Evolutionary conservation across 2,888 invertebrate species (phyloP).

Genomic region (Ceratothoa steindachneri): DNA sequence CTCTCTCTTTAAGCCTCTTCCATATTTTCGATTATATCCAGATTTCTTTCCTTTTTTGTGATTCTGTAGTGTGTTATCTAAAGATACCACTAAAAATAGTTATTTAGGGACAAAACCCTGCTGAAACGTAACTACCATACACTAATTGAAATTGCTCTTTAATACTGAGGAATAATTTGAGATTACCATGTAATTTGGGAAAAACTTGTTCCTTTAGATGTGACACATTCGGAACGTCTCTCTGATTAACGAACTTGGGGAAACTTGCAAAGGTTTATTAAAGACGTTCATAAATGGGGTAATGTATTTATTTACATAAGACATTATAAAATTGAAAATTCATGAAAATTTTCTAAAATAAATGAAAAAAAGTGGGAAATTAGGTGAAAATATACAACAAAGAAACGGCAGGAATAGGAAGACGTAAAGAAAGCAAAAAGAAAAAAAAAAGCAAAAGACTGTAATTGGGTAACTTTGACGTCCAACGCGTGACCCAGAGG

Average conservation of each 20-base stretch:
- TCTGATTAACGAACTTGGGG: not conserved
- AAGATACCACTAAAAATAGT: not conserved
- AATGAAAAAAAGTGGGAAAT: too few relatives aligned
- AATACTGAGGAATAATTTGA: not conserved
- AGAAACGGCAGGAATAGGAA: too few relatives aligned
- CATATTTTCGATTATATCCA: too few relatives aligned
- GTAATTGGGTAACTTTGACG: not conserved
- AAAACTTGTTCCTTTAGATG: not conserved
- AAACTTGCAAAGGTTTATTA: not conserved
- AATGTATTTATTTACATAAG: not conserved
- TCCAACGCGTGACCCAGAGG: not conserved
- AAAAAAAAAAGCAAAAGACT: not conserved
- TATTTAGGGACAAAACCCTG: not conserved
- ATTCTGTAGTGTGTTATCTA: not conserved
- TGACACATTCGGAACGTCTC: not conserved
- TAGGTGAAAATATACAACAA: too few relatives aligned
- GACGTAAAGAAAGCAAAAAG: too few relatives aligned
- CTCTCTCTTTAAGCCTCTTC: not conserved
- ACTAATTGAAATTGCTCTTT: not conserved
- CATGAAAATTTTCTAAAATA: too few relatives aligned
- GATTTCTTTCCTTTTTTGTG: too few relatives aligned
- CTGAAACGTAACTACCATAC: not conserved
- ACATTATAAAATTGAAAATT: too few relatives aligned
- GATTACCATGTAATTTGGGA: not conserved
- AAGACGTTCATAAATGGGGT: not conserved